These are phyloP conservation scores for Chydorus sphaericus DNA, from an alignment of 2,888 invertebrate genomes.

Conservation along the genomic window DNA sequence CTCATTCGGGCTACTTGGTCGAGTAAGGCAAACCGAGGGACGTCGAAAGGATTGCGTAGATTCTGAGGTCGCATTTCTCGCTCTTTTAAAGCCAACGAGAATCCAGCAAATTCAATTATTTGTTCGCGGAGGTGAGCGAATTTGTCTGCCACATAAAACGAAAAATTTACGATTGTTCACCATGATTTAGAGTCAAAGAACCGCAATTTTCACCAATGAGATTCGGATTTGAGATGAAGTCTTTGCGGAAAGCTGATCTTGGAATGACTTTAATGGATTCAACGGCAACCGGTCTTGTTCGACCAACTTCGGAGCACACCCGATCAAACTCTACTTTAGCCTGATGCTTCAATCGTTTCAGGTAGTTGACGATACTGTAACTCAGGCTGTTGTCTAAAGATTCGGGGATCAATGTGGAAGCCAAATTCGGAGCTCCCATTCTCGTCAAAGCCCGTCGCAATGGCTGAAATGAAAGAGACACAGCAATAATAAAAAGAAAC, in stretches of 20 bases:
- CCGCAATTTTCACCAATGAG: not conserved
- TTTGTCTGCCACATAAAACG: constrained; percentile 40
- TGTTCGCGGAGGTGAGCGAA: constrained; percentile 70
- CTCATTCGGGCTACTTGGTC: constrained; percentile 91
- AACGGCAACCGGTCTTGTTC: constrained; percentile 33
- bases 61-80: constrained; percentile 45
- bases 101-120: constrained; percentile 69
- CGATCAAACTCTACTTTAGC: constrained; percentile 82
- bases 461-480: constrained; percentile 43
- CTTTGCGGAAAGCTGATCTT: constrained; percentile 55
- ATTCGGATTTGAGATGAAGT: constrained; percentile 25
- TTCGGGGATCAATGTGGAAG: constrained; percentile 77
- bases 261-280: constrained; percentile 64
- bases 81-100: constrained; percentile 34
- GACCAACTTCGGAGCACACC: constrained; percentile 56
- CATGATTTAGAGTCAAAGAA: not conserved
- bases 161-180: not conserved
- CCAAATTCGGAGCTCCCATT: constrained; percentile 75
- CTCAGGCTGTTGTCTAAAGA: constrained; percentile 82
- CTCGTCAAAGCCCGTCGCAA: constrained; percentile 74
- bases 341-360: constrained; percentile 89
- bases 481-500: not conserved
- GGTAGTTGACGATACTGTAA: constrained; percentile 81
- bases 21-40: constrained; percentile 70
- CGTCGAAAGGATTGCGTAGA: constrained; percentile 90